These are phyloP conservation scores for Lucilia sericata DNA, from an alignment of 1,140 invertebrate species.

Conservation along the genomic window DNA sequence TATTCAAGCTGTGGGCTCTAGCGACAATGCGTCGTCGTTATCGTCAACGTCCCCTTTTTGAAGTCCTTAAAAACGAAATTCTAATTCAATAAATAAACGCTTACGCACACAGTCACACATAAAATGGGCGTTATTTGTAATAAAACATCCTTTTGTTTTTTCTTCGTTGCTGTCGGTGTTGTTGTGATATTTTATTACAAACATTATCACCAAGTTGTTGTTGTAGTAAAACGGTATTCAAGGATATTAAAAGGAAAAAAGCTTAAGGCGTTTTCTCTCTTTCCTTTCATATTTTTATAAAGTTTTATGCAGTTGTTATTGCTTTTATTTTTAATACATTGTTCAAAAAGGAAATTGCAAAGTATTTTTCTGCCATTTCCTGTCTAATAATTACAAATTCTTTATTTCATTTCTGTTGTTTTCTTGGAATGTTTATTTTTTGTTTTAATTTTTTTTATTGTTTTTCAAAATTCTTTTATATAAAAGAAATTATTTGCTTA, in stretches of 20 bases:
- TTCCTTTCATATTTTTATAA: neutral
- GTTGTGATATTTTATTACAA: neutral
- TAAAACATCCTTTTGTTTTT: neutral
- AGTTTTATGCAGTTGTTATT: neutral
- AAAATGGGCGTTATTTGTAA: neutral
- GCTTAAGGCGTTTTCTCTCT: constrained; percentile 11
- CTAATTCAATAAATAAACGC: neutral
- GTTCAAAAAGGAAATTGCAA: constrained; percentile 7
- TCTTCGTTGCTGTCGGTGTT: neutral
- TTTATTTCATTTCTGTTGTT: neutral
- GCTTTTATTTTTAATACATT: neutral
- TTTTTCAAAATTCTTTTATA: neutral
- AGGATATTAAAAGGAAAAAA: neutral
- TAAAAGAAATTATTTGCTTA: neutral
- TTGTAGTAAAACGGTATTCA: neutral
- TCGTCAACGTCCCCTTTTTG: too few species aligned
- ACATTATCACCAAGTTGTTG: neutral
- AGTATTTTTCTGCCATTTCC: constrained; percentile 14
- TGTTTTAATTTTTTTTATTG: neutral
- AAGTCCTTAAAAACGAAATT: neutral
- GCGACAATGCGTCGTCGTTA: neutral
- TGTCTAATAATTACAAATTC: constrained; percentile 25
- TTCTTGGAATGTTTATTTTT: neutral
- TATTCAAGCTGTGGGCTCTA: neutral
- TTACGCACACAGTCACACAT: neutral